Conservation (phyloP, 2,888 invertebrate genomes). For the Rotaria sp. region DNA sequence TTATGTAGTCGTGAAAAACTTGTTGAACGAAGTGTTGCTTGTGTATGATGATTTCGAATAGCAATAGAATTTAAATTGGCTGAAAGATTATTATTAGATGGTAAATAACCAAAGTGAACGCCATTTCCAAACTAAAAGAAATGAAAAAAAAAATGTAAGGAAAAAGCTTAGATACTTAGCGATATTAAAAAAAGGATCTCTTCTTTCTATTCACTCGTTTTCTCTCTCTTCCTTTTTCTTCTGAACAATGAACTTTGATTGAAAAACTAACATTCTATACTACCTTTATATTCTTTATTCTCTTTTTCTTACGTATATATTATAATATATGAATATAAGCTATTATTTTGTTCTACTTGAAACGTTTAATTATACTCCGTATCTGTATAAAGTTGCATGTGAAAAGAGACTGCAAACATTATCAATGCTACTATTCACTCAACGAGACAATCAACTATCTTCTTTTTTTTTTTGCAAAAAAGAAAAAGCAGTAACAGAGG, state of each 20-base stretch:
- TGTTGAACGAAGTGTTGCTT: not conserved
- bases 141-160: not conserved
- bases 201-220: not conserved
- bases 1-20: not conserved
- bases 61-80: conserved; percentile 17
- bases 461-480: not conserved
- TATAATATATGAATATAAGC: not conserved
- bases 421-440: not conserved
- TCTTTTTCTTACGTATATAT: not conserved
- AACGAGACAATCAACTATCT: conserved; percentile 11
- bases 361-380: not conserved
- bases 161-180: not conserved
- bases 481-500: not conserved
- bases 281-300: not conserved
- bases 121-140: not conserved
- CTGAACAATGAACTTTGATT: not conserved
- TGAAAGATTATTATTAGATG: not conserved
- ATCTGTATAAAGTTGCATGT: not conserved
- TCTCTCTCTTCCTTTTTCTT: not conserved
- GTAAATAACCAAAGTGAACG: conserved; percentile 21
- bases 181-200: not conserved
- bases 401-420: not conserved
- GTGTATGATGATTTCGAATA: not conserved
- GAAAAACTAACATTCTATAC: not conserved
- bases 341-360: not conserved